Evolutionary conservation across 2,888 invertebrate genomes (phyloP).

Genomic region (Dasypogon diadema): DNA sequence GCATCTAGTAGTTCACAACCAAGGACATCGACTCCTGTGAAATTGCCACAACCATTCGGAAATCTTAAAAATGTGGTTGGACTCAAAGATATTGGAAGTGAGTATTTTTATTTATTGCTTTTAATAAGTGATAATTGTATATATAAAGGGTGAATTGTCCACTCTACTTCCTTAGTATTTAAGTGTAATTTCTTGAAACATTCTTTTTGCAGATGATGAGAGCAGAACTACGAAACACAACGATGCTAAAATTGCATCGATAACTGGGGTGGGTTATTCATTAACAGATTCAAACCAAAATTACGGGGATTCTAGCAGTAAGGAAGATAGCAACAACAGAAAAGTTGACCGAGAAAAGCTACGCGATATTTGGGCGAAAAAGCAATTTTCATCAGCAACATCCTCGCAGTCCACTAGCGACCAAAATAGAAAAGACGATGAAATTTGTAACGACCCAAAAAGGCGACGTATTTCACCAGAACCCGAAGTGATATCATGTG

Average conservation of each 20-base stretch:
- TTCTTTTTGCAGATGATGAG: not conserved
- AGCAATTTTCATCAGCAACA: constrained; percentile 58
- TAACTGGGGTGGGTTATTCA: constrained; percentile 22
- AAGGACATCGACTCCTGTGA: constrained; percentile 44
- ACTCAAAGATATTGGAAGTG: constrained; percentile 58
- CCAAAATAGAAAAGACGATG: not conserved
- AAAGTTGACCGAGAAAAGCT: constrained; percentile 56
- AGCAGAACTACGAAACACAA: not conserved
- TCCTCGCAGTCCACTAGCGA: not conserved
- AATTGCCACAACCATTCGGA: constrained; percentile 50
- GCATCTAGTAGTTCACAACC: not conserved
- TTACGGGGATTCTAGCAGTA: not conserved
- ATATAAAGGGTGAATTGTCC: too few relatives aligned
- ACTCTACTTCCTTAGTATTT: not conserved
- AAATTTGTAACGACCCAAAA: constrained; percentile 56
- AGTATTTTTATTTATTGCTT: too few relatives aligned
- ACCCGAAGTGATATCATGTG: constrained; percentile 52
- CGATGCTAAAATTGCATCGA: not conserved
- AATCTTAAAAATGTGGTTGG: constrained; percentile 61
- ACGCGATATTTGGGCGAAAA: constrained; percentile 63
- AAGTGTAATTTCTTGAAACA: not conserved
- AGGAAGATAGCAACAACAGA: not conserved
- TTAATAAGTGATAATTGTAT: too few relatives aligned
- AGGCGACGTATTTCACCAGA: constrained; percentile 59
- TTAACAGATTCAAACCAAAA: not conserved